These are phyloP conservation scores for Sarcophaga bullata DNA, from an alignment of 1,140 invertebrate species.

Conservation along the genomic window DNA sequence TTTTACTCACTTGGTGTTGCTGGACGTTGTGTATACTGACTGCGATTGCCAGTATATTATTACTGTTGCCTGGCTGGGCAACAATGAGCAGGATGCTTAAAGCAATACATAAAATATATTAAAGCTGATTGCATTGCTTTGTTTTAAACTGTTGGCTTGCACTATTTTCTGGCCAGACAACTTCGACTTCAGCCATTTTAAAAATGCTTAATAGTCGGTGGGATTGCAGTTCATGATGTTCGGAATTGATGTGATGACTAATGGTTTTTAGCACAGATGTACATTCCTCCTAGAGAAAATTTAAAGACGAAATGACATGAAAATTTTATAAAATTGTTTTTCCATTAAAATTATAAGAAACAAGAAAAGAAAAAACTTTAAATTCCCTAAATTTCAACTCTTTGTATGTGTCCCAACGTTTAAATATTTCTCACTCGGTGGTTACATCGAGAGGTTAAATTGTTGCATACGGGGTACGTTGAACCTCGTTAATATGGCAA, in stretches of 20 bases:
- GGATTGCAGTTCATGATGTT: constrained; percentile 83
- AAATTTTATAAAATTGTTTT: background rate
- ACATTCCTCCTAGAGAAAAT: constrained; percentile 78
- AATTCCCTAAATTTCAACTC: too few relatives aligned
- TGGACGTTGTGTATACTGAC: background rate
- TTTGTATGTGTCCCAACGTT: too few relatives aligned
- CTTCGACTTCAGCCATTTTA: constrained; percentile 91
- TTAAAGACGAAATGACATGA: constrained; percentile 7
- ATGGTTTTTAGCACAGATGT: constrained; percentile 81
- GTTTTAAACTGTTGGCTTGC: constrained; percentile 50
- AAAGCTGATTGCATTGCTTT: constrained; percentile 10
- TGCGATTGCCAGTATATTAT: constrained; percentile 21
- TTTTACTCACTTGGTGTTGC: constrained; percentile 36
- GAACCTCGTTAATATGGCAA: too few relatives aligned
- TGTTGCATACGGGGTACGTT: too few relatives aligned
- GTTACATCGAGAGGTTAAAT: too few relatives aligned
- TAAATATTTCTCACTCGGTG: too few relatives aligned
- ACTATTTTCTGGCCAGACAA: constrained; percentile 69
- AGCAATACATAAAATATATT: background rate
- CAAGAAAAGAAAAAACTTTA: too few relatives aligned
- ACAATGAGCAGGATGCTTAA: background rate
- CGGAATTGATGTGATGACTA: constrained; percentile 84
- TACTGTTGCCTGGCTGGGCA: background rate
- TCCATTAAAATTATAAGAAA: too few relatives aligned
- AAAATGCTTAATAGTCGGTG: constrained; percentile 88